Base-by-base conservation (phyloP, 2,797 vertebrate genomes). In the Peromyscus aztecus region DNA sequence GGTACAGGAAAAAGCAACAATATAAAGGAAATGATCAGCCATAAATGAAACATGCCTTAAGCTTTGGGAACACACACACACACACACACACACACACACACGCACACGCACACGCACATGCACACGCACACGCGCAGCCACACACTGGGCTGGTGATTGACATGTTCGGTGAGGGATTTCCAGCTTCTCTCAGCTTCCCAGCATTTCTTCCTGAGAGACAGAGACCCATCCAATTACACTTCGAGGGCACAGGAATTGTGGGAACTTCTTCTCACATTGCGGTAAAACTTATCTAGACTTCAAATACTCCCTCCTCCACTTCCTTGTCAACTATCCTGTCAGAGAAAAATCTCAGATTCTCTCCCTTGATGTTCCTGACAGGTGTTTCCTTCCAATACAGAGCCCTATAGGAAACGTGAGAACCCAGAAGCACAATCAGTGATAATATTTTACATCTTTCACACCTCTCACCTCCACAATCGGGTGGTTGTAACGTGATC, bases 221-320 rank as follows among this genome's bases (percentile, higher is more conserved):
- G 85, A 98, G 93, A 95, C 71, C 59, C 81, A 37, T 65, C 87
- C 67, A 94, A 91, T 87, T 90, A 91, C 65, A 97, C 94, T 95
- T 67, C 65, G 95, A 98, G 91, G 92, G 94, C 37, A 89, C 16
- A 40, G 21, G 31, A 78, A 95, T 97, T 95, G 94, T 94, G 89
- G 82, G 92, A 94, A 65, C 95, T 98, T 98, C 97, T 95, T 98
- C 98, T 95, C 91, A 94, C 80, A 75, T 77, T 82, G 65, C 92
- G 95, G 95, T 96, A 98, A 97, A 98, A 98, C 83, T 98, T 96
- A 95, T 81, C 84, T 71, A 75, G 91, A 97, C 91, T 95, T 40
- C 93, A 97, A 83, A 43, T 91, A 49, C 93, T 82, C 57, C 71
- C 90, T 94, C 34, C 77, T 86, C 23, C 93, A 91, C 92, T 94